A percentile compares a stretch with the other conserved stretches of the same genome.
These are phyloP conservation scores for Myotis findleyi DNA, from an alignment of 2,797 vertebrate genomes.

Conservation along the genomic window DNA sequence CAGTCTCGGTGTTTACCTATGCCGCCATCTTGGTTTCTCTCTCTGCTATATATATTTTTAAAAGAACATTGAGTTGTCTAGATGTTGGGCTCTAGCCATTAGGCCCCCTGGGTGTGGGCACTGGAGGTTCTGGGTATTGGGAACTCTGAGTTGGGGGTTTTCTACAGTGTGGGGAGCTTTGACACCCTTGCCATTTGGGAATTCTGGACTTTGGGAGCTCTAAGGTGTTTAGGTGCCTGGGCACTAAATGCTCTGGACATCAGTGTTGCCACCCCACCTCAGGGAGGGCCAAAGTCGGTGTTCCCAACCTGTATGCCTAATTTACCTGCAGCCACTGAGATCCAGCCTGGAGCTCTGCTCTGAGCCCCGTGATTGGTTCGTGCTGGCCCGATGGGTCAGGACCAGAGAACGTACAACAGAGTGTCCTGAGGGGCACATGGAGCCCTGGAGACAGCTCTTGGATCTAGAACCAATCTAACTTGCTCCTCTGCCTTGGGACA, in stretches of 20 bases:
- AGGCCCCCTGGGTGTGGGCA: neutral
- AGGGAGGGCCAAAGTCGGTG: neutral
- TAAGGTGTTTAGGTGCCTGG: neutral
- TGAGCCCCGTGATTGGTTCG: neutral
- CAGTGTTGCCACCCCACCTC: neutral
- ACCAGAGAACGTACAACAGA: neutral
- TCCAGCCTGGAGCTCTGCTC: neutral
- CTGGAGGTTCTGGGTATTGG: neutral
- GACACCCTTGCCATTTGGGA: neutral
- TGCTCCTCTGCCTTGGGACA: neutral
- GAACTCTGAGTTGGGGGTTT: neutral
- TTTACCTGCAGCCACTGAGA: neutral
- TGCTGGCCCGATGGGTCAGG: neutral
- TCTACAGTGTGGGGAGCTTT: neutral
- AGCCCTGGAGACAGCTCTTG: neutral
- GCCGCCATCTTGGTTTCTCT: too few relatives aligned
- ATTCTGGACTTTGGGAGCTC: neutral
- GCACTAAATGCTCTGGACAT: neutral
- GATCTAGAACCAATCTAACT: neutral
- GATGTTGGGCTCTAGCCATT: neutral
- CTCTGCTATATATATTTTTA: neutral
- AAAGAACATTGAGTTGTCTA: neutral
- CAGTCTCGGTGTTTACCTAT: too few relatives aligned
- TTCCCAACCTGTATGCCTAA: neutral
- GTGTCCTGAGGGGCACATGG: neutral